Conservation (phyloP, 64 coral and sea anemone species). For the Montipora sp. region DNA sequence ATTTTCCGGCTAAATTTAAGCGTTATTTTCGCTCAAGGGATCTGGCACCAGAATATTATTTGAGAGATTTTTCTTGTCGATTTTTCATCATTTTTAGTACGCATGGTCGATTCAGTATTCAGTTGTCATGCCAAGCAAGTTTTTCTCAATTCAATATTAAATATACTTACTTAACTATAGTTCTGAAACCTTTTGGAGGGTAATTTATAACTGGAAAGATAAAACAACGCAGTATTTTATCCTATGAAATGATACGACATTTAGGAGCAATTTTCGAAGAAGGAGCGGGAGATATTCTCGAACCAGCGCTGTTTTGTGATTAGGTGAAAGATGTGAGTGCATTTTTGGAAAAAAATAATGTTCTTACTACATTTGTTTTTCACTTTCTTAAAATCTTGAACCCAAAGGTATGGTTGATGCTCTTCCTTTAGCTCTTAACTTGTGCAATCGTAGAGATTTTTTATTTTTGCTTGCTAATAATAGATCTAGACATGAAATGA, state of each 20-base stretch:
- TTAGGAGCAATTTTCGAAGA: not conserved
- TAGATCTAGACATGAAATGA: too few species aligned
- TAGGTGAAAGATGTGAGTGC: not conserved
- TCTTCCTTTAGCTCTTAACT: not conserved
- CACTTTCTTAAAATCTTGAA: not conserved
- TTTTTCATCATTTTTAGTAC: constrained; percentile 80
- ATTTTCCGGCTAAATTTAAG: not conserved
- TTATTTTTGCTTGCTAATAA: not conserved
- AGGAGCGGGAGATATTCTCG: not conserved
- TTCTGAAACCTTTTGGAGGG: not conserved
- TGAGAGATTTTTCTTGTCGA: constrained; percentile 49
- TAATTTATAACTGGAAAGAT: not conserved
- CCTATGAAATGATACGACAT: not conserved
- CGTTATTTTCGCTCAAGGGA: constrained; percentile 39
- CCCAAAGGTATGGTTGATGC: not conserved
- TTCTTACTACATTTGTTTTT: not conserved
- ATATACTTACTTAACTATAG: not conserved
- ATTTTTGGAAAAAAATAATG: not conserved
- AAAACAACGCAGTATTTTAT: not conserved
- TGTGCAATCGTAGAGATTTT: not conserved
- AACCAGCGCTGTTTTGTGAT: not conserved
- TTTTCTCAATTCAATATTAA: constrained; percentile 1
- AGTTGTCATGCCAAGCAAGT: constrained; percentile 17
- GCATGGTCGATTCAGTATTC: constrained; percentile 47
- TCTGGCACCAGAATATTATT: constrained; percentile 58